Evolutionary conservation across 2,888 invertebrate genomes (phyloP), one percentile per base, ranked within the genome.

Genomic region (Linyphia triangularis): DNA sequence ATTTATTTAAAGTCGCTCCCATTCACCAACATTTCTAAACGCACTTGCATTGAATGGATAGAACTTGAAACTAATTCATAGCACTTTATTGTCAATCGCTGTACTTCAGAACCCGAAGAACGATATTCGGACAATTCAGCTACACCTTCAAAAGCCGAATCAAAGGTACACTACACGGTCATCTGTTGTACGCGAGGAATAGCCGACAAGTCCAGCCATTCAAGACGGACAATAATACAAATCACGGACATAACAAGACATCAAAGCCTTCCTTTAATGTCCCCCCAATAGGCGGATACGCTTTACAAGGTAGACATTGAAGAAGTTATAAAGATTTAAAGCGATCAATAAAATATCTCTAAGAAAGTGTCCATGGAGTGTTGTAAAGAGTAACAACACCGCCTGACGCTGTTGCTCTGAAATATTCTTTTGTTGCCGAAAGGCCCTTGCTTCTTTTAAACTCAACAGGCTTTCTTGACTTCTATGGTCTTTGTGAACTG

Each of bases 401-500:
- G 61, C 13, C 24, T 4, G 26, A 57, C 51, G 59, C 26, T 26
- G 6, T 59, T 61, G 82, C 72, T 51, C 28, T 65, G 43, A 51
- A 78, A 67, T 28, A 51, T 43, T 40, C 78, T 37, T 59, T 81
- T 81, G 81, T 70, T 22, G 79, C 30, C 51, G 24, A 26, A 43
- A 33, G 40, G 24, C 65, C 43, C 43, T 43, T 57, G 59, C 16
- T 81, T 37, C 51, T 28, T 40, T 63, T 61, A 43, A 51, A 22
- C 70, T 81, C 86, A 88, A 88, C 86, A 88, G 86, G 86, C 81
- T 82, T 63, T 33, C 72, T 86, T 86, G 86, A 88, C 86, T 88
- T 88, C 81, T 61, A 88, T 88, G 86, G 86, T 88, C 81, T 88
- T 88, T 88, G 86, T 88, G 81, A 88, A 88, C 59, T 88, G 86